These are phyloP conservation scores for Myotis myotis DNA, from an alignment of 2,797 vertebrate species.

Conservation along the genomic window DNA sequence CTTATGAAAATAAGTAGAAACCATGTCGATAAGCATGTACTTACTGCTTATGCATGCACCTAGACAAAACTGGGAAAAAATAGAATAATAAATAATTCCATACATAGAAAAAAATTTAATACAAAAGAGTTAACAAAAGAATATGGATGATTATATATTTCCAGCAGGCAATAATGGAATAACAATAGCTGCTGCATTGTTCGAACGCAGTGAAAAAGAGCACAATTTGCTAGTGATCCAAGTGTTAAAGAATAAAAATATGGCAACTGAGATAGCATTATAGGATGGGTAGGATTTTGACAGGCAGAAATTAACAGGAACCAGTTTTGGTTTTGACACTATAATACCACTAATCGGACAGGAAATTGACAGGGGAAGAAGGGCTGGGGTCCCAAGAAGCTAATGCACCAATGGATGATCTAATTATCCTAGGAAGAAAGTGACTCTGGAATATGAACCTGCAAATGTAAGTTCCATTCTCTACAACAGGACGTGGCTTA, in stretches of 20 bases:
- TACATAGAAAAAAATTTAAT: not conserved
- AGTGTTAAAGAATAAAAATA: not conserved
- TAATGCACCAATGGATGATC: not conserved
- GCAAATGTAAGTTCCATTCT: not conserved
- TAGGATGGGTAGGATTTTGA: not conserved
- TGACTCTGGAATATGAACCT: not conserved
- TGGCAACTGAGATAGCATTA: not conserved
- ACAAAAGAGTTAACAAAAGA: not conserved
- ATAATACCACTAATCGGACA: not conserved
- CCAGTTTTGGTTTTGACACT: not conserved
- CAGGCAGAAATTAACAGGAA: not conserved
- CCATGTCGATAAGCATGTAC: not conserved
- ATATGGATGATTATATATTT: not conserved
- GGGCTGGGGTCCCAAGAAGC: not conserved
- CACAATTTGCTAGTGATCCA: not conserved
- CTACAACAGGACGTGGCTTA: not conserved
- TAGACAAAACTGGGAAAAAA: not conserved
- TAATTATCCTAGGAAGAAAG: not conserved
- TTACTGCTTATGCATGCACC: not conserved
- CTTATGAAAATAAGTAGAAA: not conserved
- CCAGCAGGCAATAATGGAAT: not conserved
- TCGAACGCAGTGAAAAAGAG: not conserved
- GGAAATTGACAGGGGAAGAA: not conserved
- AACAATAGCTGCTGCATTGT: not conserved
- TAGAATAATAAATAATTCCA: not conserved